Evolutionary conservation across 2,113 vertebrate species (phyloP).

Genomic region (Meleagris gallopavo): DNA sequence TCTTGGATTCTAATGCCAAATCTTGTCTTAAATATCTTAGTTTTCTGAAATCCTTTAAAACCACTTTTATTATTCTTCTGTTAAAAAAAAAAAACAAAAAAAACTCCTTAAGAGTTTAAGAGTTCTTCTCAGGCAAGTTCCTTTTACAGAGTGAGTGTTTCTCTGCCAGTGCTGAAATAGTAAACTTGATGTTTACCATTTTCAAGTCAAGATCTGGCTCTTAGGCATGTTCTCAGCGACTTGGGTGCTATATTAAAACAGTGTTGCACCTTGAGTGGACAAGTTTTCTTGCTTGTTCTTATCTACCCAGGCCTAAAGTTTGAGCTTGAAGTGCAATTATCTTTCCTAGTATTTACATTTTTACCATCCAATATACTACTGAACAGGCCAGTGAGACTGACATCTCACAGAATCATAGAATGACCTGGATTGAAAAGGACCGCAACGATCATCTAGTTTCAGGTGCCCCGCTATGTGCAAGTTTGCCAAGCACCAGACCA

Average conservation of each 20-base stretch:
- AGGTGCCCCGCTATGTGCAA: too few species aligned
- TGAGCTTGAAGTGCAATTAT: background rate
- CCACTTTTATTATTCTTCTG: background rate
- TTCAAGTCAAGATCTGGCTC: background rate
- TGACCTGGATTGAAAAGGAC: too few species aligned
- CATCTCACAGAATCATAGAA: too few species aligned
- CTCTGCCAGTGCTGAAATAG: background rate
- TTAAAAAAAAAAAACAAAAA: background rate
- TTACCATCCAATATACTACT: background rate
- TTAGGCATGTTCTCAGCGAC: background rate
- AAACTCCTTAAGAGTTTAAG: too few species aligned
- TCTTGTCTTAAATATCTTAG: background rate
- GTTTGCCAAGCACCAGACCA: too few species aligned
- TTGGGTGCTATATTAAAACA: background rate
- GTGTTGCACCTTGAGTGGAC: background rate
- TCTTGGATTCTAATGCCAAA: background rate
- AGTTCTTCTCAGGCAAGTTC: background rate
- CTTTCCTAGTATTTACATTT: background rate
- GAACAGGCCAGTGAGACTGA: background rate
- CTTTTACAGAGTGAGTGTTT: background rate
- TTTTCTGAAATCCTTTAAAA: background rate
- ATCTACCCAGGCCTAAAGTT: background rate
- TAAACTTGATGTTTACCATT: background rate
- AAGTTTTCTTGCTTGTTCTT: background rate
- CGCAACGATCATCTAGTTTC: too few species aligned